Conservation (phyloP, 2,797 vertebrate species). For the Chelmon rostratus region DNA sequence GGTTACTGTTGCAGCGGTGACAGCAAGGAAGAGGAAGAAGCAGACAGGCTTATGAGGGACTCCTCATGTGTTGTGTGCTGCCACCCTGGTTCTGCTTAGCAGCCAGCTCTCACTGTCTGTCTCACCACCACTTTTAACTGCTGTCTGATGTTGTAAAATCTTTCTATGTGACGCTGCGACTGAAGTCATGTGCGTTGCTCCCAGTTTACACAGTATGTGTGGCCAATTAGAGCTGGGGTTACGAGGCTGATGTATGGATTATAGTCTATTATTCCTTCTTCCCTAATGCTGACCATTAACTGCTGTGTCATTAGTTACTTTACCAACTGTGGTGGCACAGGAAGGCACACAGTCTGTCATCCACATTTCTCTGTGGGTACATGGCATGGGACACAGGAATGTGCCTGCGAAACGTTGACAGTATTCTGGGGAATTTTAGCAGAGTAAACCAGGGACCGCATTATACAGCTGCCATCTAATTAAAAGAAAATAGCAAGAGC, state of each 20-base stretch:
- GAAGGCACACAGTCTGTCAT: slow-evolving; percentile 78
- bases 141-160: slow-evolving; percentile 81
- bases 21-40: slow-evolving; percentile 67
- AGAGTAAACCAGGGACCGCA: slow-evolving; percentile 62
- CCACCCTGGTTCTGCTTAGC: slow-evolving; percentile 70
- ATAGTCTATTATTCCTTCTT: slow-evolving; percentile 83
- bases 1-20: slow-evolving; percentile 65
- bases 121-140: slow-evolving; percentile 75
- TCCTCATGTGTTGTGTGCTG: slow-evolving; percentile 73
- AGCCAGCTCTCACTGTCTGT: slow-evolving; percentile 71
- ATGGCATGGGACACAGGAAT: slow-evolving; percentile 58
- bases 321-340: slow-evolving; percentile 80
- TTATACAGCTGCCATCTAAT: slow-evolving; percentile 65
- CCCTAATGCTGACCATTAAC: slow-evolving; percentile 82
- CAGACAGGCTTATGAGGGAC: slow-evolving; percentile 73
- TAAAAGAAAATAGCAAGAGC: slow-evolving; percentile 57
- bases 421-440: slow-evolving; percentile 55
- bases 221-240: slow-evolving; percentile 87
- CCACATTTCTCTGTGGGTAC: slow-evolving; percentile 69
- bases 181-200: slow-evolving; percentile 63
- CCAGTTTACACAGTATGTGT: slow-evolving; percentile 82
- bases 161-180: slow-evolving; percentile 60
- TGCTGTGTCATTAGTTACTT: slow-evolving; percentile 83
- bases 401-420: slow-evolving; percentile 68
- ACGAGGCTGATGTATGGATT: slow-evolving; percentile 85